Evolutionary conservation across 2,113 vertebrate genomes (phyloP).

Genomic region (Hemibagrus wyckioides): DNA sequence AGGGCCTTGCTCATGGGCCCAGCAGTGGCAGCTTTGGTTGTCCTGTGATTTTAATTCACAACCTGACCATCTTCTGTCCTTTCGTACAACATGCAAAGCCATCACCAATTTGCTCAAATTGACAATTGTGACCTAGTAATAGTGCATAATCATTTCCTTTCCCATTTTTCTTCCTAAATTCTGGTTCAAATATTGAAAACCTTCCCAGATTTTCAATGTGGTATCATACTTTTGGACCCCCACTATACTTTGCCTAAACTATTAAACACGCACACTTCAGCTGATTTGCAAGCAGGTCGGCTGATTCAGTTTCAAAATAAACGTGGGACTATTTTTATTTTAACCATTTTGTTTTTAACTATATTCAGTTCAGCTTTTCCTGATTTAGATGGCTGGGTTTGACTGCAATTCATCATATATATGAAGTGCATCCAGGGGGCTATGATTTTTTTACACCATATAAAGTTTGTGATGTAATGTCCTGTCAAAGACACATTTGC

Average conservation of each 20-base stretch:
- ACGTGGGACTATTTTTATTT: too few relatives aligned
- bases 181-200: not conserved
- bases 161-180: too few relatives aligned
- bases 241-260: not conserved
- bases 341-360: too few relatives aligned
- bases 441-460: not conserved
- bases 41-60: too few relatives aligned
- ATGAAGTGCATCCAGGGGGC: not conserved
- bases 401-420: not conserved
- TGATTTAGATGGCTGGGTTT: not conserved
- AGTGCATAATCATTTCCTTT: not conserved
- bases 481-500: not conserved
- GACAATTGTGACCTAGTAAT: not conserved
- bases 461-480: not conserved
- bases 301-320: not conserved
- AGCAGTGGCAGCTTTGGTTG: too few relatives aligned
- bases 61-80: not conserved
- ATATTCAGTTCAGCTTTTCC: not conserved
- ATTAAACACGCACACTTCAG: not conserved
- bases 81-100: not conserved
- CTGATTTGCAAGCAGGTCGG: not conserved
- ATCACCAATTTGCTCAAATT: not conserved
- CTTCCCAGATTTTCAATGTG: not conserved
- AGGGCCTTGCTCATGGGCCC: too few relatives aligned
- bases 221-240: not conserved